These are phyloP conservation scores for Lineus longissimus DNA, from an alignment of 1,140 invertebrate genomes.

Conservation along the genomic window DNA sequence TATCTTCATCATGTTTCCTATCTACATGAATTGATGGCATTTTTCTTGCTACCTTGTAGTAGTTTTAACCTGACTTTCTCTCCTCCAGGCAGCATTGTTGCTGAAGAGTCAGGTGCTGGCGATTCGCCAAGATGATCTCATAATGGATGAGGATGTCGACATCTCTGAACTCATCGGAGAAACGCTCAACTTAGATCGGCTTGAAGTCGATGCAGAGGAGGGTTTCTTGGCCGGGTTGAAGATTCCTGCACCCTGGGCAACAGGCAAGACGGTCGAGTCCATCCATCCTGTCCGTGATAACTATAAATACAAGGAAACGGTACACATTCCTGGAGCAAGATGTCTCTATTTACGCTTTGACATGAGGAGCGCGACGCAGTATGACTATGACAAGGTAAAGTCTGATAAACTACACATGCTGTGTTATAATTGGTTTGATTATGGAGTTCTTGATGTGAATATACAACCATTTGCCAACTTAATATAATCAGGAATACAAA, in stretches of 20 bases:
- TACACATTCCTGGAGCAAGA: conserved; percentile 51
- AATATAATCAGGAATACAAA: no score
- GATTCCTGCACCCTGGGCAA: conserved; percentile 52
- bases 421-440: no score
- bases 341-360: conserved; percentile 53
- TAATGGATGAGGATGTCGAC: conserved; percentile 33
- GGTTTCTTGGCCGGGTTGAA: conserved; percentile 48
- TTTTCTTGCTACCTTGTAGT: no score
- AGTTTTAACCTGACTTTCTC: background rate
- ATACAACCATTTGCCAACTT: background rate
- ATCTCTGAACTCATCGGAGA: conserved; percentile 43
- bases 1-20: no score
- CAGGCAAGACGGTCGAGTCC: conserved; percentile 49
- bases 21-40: no score
- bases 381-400: conserved; percentile 54
- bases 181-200: conserved; percentile 21
- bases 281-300: conserved; percentile 54
- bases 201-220: conserved; percentile 36
- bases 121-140: conserved; percentile 28
- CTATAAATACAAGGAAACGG: conserved; percentile 52
- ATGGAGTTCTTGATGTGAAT: no score
- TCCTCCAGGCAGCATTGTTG: conserved; percentile 37
- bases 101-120: conserved; percentile 41
- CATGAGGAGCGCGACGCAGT: conserved; percentile 49
- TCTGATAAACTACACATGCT: background rate